Evolutionary conservation across 2,797 vertebrate species (phyloP).

Genomic region (Crocodylus rhombifer): DNA sequence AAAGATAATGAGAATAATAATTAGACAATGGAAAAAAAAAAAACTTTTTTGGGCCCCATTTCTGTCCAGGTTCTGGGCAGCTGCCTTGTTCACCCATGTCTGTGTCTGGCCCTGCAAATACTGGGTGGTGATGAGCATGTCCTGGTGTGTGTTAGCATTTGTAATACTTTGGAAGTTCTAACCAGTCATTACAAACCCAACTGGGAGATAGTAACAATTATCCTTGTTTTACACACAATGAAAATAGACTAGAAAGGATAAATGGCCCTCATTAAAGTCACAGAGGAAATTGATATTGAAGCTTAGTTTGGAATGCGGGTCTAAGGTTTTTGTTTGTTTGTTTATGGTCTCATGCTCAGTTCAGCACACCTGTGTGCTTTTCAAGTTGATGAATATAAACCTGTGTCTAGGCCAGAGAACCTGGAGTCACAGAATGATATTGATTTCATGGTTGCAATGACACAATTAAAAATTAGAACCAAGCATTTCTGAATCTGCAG

Average conservation of each 20-base stretch:
- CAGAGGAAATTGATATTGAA: background rate
- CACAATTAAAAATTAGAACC: background rate
- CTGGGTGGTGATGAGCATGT: background rate
- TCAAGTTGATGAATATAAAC: background rate
- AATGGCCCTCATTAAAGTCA: background rate
- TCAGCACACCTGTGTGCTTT: background rate
- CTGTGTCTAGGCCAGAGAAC: background rate
- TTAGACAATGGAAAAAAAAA: too few relatives aligned
- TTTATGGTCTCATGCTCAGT: background rate
- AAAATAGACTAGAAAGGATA: background rate
- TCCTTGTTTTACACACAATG: background rate
- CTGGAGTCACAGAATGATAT: background rate
- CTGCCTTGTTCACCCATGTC: too few relatives aligned
- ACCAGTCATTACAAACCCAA: background rate
- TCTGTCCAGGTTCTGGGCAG: too few relatives aligned
- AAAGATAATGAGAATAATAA: too few relatives aligned
- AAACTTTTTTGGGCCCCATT: too few relatives aligned
- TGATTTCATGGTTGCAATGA: background rate
- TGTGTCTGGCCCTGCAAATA: background rate
- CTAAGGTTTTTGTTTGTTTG: background rate
- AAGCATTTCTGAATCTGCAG: too few relatives aligned
- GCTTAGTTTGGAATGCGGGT: background rate
- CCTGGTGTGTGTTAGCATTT: background rate
- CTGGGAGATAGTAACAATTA: background rate
- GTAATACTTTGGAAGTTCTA: background rate